Evolutionary conservation across 2,797 vertebrate genomes (phyloP).

Genomic region (Peromyscus melanophrys): DNA sequence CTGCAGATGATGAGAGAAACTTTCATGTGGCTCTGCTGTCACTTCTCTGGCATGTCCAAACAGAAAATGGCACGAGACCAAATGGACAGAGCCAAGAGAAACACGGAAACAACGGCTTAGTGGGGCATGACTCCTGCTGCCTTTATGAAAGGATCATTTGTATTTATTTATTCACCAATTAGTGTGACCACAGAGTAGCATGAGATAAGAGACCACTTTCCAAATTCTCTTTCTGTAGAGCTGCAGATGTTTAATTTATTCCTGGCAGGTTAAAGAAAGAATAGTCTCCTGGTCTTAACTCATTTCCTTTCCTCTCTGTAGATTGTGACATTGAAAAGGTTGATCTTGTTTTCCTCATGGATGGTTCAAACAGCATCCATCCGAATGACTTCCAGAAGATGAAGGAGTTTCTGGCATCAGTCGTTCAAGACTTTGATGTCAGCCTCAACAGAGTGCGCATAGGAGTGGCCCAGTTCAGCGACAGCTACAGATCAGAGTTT

Average conservation of each 20-base stretch:
- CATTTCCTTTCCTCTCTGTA: conserved; percentile 50
- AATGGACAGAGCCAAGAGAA: conserved; percentile 1
- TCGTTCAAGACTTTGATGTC: conserved; percentile 80
- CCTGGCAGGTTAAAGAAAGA: not conserved
- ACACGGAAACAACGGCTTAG: not conserved
- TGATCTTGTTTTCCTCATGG: conserved; percentile 88
- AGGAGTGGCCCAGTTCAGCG: conserved; percentile 85
- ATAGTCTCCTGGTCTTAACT: not conserved
- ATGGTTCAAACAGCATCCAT: conserved; percentile 86
- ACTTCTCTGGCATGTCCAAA: not conserved
- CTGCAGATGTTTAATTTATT: not conserved
- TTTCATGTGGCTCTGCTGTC: not conserved
- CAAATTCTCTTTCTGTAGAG: not conserved
- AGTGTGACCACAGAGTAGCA: not conserved
- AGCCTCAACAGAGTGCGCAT: conserved; percentile 70
- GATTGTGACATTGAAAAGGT: conserved; percentile 85
- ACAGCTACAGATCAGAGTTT: conserved; percentile 76
- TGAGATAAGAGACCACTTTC: conserved; percentile 5
- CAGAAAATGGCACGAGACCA: not conserved
- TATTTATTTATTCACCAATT: conserved; percentile 30
- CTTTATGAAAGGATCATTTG: not conserved
- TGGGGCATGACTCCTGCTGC: not conserved
- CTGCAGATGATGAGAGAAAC: not conserved
- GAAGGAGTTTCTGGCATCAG: conserved; percentile 82
- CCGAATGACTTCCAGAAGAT: conserved; percentile 80